Conservation (phyloP, 2,113 vertebrate species). For the Brachirus orientalis region DNA sequence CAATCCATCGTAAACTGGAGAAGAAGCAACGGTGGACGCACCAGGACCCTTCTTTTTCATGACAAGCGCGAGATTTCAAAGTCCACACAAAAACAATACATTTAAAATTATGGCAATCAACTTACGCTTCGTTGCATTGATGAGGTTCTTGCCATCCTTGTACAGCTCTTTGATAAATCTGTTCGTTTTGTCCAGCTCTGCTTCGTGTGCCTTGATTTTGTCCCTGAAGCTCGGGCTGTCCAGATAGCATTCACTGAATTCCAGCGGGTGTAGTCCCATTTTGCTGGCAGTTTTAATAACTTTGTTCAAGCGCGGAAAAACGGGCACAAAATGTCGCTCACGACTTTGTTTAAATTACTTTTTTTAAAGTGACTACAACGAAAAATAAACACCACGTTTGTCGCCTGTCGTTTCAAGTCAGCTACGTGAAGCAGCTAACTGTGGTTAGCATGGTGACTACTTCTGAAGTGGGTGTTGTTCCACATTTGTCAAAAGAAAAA, state of each 20-base stretch:
- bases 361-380: not conserved
- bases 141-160: slow-evolving; percentile 97
- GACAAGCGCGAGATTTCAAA: not conserved
- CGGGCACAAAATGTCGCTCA: slow-evolving; percentile 2
- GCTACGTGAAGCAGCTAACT: slow-evolving; percentile 53
- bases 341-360: not conserved
- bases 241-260: slow-evolving; percentile 98
- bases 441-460: slow-evolving; percentile 62
- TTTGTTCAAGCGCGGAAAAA: slow-evolving; percentile 22
- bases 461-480: slow-evolving; percentile 40
- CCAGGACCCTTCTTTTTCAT: not conserved
- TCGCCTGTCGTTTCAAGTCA: slow-evolving; percentile 9
- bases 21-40: not conserved
- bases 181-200: slow-evolving; percentile 95
- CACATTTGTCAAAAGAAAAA: slow-evolving; percentile 43
- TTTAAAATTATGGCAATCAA: slow-evolving; percentile 9
- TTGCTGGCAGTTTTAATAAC: slow-evolving; percentile 17
- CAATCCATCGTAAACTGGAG: too few relatives aligned
- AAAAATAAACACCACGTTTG: not conserved
- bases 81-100: not conserved
- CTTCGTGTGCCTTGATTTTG: slow-evolving; percentile 91
- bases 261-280: slow-evolving; percentile 96
- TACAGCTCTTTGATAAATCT: slow-evolving; percentile 98
- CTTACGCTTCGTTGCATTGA: slow-evolving; percentile 96
- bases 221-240: slow-evolving; percentile 95